These are phyloP conservation scores for Teinopalpus imperialis DNA, from an alignment of 2,888 invertebrate species.

Conservation along the genomic window DNA sequence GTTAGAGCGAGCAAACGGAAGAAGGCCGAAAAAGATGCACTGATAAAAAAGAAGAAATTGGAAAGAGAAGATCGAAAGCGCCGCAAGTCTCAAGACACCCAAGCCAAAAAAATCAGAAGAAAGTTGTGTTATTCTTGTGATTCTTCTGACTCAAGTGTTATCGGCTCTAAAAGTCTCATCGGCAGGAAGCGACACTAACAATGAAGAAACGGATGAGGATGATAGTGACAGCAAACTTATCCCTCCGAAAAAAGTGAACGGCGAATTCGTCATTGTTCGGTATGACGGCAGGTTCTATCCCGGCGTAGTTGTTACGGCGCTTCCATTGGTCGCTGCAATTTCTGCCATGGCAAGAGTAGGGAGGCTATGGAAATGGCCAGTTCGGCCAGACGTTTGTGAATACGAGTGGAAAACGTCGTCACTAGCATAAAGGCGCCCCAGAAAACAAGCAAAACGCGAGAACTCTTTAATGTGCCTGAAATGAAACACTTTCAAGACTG, in stretches of 20 bases:
- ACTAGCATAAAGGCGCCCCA: too few relatives aligned
- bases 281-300: slow-evolving; percentile 21
- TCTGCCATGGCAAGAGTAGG: slow-evolving; percentile 13
- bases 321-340: slow-evolving; percentile 10
- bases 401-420: slow-evolving; percentile 16
- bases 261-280: slow-evolving; percentile 19
- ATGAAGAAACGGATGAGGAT: slow-evolving; percentile 12
- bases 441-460: slow-evolving; percentile 17
- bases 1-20: too few relatives aligned
- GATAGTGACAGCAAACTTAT: slow-evolving; percentile 4
- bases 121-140: not conserved
- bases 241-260: slow-evolving; percentile 13
- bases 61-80: not conserved
- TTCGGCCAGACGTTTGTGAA: slow-evolving; percentile 14
- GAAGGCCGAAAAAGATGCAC: not conserved
- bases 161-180: slow-evolving; percentile 21
- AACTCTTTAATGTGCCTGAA: not conserved
- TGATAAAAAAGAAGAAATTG: not conserved
- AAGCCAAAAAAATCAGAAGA: not conserved
- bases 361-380: slow-evolving; percentile 17
- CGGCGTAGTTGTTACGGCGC: slow-evolving; percentile 11
- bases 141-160: slow-evolving; percentile 17
- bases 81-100: not conserved
- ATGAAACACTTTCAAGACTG: too few relatives aligned
- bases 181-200: slow-evolving; percentile 14